A percentile compares a stretch with the other conserved stretches of the same genome.
phyloP scores from a whole-genome alignment of 1,140 invertebrate species.

The Whitmania pigra region DNA sequence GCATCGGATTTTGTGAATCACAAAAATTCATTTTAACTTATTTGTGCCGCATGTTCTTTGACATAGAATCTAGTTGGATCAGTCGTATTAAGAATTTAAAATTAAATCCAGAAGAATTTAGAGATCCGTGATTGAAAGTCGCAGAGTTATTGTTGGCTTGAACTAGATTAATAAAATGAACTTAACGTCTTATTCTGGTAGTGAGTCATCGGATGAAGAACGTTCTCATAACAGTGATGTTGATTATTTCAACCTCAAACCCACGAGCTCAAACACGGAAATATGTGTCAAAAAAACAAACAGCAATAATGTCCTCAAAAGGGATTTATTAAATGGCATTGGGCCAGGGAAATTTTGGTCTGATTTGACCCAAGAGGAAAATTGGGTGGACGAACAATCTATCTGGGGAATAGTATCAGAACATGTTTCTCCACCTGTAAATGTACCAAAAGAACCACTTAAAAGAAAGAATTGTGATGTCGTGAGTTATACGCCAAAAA shows the following conservation, averaged over 20 bases:
- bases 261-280: background rate
- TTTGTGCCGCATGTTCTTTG: too few relatives aligned
- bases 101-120: too few relatives aligned
- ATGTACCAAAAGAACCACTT: background rate
- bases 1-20: too few relatives aligned
- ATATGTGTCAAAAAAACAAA: background rate
- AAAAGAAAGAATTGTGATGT: slow-evolving; percentile 5
- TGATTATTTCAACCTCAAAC: slow-evolving; percentile 2
- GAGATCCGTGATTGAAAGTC: too few relatives aligned
- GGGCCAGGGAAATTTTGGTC: background rate
- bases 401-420: background rate
- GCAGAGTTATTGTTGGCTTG: too few relatives aligned
- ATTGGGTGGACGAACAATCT: background rate
- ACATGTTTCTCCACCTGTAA: background rate
- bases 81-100: too few relatives aligned
- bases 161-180: background rate
- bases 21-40: too few relatives aligned
- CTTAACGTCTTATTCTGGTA: background rate
- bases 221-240: background rate
- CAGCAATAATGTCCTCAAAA: background rate
- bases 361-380: too few relatives aligned
- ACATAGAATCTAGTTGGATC: too few relatives aligned
- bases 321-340: background rate
- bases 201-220: slow-evolving; percentile 1
- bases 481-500: background rate